A percentile compares a stretch with the other conserved stretches of the same genome.
Conservation (phyloP, 2,113 vertebrate genomes). For the Anthoscopus minutus region DNA sequence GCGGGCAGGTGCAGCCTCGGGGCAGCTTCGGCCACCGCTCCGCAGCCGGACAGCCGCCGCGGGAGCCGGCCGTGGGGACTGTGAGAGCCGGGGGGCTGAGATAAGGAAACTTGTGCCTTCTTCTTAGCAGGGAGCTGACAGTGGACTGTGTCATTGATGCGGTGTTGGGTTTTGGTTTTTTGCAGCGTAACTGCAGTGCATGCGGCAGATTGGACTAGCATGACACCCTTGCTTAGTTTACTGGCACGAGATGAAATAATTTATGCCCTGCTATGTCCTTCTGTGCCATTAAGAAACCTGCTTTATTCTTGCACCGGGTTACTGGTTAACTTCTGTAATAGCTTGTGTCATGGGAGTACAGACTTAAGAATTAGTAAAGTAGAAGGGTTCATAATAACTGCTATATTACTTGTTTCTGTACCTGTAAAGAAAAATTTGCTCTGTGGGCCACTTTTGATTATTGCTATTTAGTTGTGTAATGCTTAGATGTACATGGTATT, state of each 20-base stretch:
- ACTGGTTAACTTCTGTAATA: not conserved
- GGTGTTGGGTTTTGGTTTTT: too few species aligned
- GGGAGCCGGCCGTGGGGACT: not conserved
- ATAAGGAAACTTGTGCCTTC: not conserved
- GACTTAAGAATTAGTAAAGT: not conserved
- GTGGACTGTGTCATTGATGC: not conserved
- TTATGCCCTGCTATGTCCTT: not conserved
- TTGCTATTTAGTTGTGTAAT: not conserved
- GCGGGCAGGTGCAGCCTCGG: not conserved
- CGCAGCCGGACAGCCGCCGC: not conserved
- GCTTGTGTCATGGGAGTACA: not conserved
- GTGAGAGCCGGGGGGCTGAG: not conserved
- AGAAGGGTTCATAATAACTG: not conserved
- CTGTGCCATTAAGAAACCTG: not conserved
- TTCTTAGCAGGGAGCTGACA: not conserved
- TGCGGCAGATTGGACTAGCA: not conserved
- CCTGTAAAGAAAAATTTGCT: not conserved
- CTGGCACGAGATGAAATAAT: not conserved
- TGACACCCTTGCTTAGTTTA: not conserved
- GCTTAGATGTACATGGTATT: not conserved
- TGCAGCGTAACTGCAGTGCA: rapidly evolving
- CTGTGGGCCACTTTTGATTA: not conserved
- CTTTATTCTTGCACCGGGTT: not conserved
- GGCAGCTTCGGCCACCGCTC: not conserved
- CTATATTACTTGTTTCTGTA: not conserved